Base-by-base conservation (phyloP, 2,113 vertebrate genomes). In the Myxocyprinus asiaticus region DNA sequence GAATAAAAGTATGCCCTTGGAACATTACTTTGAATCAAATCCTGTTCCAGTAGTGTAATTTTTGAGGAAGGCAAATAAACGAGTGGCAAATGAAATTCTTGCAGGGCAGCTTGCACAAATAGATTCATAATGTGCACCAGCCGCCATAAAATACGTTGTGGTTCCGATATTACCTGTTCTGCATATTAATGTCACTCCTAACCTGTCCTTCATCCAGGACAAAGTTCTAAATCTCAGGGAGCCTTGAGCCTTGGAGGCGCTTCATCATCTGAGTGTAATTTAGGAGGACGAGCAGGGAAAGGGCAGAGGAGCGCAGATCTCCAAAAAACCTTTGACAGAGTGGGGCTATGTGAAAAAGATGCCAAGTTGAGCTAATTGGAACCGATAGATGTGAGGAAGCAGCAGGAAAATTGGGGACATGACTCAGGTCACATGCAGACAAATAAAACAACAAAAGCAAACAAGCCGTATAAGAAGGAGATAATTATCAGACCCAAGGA, bases 171-270 rank as follows among this genome's bases (percentile, higher is more conserved):
- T 78, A 86, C 86, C 90, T 90, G 86, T 89, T 93, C 88, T 93
- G 90, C 90, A 91, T 91, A 90, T 89, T 89, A 92, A 93, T 92
- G 88, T 88, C 87, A 87, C 88, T 90, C 86, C 88, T 90, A 90
- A 91, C 90, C 90, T 91, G 89, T 91, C 88, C 88, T 90, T 92
- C 88, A 88, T 84, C 81, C 85, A 84, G 90, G 88, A 91, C 91
- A 87, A 90, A 86, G 90, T 90, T 92, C 83, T 93, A 91, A 91
- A 93, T 92, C 89, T 93, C 86, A 82, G 80, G 72, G 82, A 90
- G 90, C 88, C 89, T 89, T 91, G 88, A 89, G 88, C 88, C 88
- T 89, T 70, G 67, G 80, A 74, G 77, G 85, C 86, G 83, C 85
- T 90, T 90, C 87, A 89, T 92, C 90, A 92, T 87, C 83, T 86